Base-by-base conservation (phyloP, 1,140 invertebrate genomes). In the Campoletis sonorensis region DNA sequence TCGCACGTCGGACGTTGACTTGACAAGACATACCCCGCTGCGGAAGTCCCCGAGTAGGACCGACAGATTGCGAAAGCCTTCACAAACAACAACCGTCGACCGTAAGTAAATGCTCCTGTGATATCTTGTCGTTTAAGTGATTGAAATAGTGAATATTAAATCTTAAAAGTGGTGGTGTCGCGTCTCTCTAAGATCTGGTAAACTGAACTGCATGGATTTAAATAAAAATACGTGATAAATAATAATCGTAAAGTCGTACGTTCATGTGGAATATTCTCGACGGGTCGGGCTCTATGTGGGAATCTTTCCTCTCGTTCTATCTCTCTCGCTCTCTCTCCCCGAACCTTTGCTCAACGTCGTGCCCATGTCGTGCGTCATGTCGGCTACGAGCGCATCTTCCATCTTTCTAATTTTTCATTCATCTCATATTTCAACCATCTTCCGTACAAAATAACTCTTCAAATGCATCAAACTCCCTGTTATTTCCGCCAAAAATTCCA, bases 61-160 rank as follows among this genome's bases (percentile, higher is more conserved):
- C 86, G 87, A 88, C 81, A 84, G 84, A 87, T 86, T 84, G 86
- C 87, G 87, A 88, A 91, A 91, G 89, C 87, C 88, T 87, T 89
- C 91, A 90, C 90, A 88, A 89, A 92, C 90, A 91, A 90, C 90
- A 89, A 91, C 89, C 89, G 87, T 90, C 90, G 89, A 87, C 87
- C 89, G 91, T 92, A 91, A 92, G 91, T 91, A 90, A 89, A 88
- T 83, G 83, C 82, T 87, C 86, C 84, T 87, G 85, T 88, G 86
- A 81, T 86, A 84, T 82, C 58, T 82, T 82, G 72, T 77, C 75
- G 51, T 77, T 88, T 88, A 86, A 80, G 26, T 75, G 18, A 61
- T 67, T 81, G 80, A 84, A 83, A 82, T 85, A 72, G 45, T 79
- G 54, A 26, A 64, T 71, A 84, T 82, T 82, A 81, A 82, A 82